A percentile compares a stretch with the other conserved stretches of the same genome.
Conservation (phyloP, 2,888 invertebrate species). For the Philaethria dido region DNA sequence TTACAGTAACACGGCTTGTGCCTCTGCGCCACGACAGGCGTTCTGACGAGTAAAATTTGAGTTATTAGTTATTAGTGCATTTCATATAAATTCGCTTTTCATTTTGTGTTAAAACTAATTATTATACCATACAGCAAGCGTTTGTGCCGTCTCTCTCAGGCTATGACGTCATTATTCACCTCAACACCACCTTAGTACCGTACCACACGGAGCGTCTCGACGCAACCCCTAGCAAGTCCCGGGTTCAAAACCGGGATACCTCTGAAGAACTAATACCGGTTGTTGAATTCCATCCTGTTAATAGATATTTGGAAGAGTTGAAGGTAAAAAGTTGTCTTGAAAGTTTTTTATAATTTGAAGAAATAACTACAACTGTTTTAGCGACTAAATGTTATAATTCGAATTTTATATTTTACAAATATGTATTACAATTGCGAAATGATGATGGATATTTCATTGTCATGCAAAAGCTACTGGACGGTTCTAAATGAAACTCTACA, state of each 20-base stretch:
- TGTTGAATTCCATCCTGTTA: slow-evolving; percentile 90
- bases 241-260: neutral
- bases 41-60: no score
- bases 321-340: slow-evolving; percentile 12
- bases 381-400: no score
- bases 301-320: slow-evolving; percentile 86
- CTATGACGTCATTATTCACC: slow-evolving; percentile 90
- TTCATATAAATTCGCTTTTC: no score
- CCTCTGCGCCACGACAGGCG: no score
- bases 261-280: slow-evolving; percentile 82
- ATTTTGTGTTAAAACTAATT: neutral
- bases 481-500: no score
- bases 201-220: slow-evolving; percentile 63
- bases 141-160: slow-evolving; percentile 78
- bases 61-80: slow-evolving; percentile 28
- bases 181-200: slow-evolving; percentile 79
- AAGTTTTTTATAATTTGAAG: no score
- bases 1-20: no score
- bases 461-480: no score
- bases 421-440: no score
- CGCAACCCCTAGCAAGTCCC: slow-evolving; percentile 11
- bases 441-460: no score
- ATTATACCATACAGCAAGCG: slow-evolving; percentile 54
- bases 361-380: no score
- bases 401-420: no score